Evolutionary conservation across 1,140 invertebrate species (phyloP).

Genomic region (Aphelinus certus): DNA sequence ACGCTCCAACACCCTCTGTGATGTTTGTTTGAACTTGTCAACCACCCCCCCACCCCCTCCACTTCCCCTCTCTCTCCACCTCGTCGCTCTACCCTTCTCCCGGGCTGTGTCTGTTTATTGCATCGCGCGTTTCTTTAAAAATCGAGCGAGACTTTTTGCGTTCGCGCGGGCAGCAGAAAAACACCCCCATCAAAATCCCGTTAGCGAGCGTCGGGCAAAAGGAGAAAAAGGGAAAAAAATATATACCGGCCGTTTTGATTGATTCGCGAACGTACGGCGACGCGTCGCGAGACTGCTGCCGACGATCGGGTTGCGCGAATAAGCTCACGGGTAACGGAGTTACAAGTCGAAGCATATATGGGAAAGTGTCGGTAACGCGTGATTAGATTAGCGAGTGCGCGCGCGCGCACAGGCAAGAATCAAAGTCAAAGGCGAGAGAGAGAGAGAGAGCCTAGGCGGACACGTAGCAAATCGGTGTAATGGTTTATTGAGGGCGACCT

Average conservation of each 20-base stretch:
- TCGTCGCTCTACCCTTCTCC: no score
- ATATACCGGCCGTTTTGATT: no score
- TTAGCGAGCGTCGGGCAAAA: not conserved
- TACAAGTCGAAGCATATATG: no score
- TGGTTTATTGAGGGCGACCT: conserved; percentile 32
- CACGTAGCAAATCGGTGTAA: conserved; percentile 21
- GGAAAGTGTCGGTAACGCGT: no score
- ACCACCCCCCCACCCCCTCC: not conserved
- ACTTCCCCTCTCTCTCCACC: not conserved
- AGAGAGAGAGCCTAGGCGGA: not conserved
- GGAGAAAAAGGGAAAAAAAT: no score
- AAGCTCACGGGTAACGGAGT: no score
- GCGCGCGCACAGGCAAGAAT: not conserved
- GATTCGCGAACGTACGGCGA: no score
- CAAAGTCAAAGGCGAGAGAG: not conserved
- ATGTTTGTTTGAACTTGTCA: conserved; percentile 17
- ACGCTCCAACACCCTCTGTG: conserved; percentile 28
- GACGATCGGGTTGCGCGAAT: no score
- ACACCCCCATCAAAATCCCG: not conserved
- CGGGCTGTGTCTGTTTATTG: not conserved
- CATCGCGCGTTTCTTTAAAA: conserved; percentile 25
- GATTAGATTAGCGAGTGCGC: not conserved
- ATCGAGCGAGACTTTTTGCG: not conserved
- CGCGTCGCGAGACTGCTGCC: no score
- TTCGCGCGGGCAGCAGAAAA: not conserved